Conservation (phyloP, 92 coral and sea anemone species). For the Zoanthus solanderi region DNA sequence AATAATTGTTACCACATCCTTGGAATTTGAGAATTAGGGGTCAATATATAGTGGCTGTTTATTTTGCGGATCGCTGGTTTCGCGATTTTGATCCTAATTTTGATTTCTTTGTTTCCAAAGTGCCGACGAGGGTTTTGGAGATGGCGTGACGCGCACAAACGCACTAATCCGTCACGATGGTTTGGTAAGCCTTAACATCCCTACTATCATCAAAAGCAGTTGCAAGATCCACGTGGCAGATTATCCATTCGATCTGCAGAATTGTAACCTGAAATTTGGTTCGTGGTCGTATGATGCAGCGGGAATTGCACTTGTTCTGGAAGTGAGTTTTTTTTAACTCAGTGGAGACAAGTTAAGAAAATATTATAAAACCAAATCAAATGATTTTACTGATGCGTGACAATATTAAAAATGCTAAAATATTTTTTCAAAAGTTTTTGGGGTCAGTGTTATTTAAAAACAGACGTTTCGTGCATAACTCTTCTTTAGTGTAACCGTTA, state of each 20-base stretch:
- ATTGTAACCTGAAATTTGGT: constrained; percentile 84
- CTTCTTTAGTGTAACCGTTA: no score
- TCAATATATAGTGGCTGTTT: no score
- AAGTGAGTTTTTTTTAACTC: constrained; percentile 52
- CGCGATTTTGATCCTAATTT: background rate
- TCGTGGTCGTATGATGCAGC: constrained; percentile 84
- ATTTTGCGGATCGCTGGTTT: no score
- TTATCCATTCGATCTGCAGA: constrained; percentile 91
- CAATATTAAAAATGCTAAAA: no score
- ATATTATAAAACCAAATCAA: no score
- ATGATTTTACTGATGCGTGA: no score
- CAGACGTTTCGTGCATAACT: no score
- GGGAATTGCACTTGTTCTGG: constrained; percentile 59
- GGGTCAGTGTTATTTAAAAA: no score
- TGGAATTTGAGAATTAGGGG: no score
- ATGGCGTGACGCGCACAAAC: constrained; percentile 74
- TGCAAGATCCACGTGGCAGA: constrained; percentile 81
- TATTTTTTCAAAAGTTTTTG: no score
- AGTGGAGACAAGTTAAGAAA: no score
- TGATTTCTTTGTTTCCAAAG: constrained; percentile 30
- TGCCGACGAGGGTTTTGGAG: constrained; percentile 79
- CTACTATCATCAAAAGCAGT: constrained; percentile 77
- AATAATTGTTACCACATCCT: no score
- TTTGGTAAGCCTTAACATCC: constrained; percentile 64
- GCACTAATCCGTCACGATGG: constrained; percentile 77